These are phyloP conservation scores for Atlantisia rogersi DNA, from an alignment of 2,113 vertebrate species.

Conservation along the genomic window DNA sequence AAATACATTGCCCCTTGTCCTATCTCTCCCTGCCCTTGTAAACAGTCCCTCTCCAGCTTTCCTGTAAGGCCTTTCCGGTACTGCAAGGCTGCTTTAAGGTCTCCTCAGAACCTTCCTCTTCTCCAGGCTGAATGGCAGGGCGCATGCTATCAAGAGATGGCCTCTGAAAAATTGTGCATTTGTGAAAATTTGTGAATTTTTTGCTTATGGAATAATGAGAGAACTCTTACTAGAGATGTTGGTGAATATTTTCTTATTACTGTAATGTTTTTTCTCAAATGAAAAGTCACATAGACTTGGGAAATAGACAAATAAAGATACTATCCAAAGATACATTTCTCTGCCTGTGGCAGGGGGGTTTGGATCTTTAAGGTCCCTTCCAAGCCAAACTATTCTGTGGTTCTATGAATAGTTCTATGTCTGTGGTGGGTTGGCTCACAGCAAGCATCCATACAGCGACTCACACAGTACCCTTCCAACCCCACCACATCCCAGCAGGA, in stretches of 20 bases:
- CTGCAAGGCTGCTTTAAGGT: too few species aligned
- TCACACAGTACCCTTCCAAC: neutral
- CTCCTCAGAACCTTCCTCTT: too few species aligned
- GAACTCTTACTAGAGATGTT: neutral
- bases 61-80: too few species aligned
- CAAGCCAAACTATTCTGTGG: too few species aligned
- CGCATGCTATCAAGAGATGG: neutral
- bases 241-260: neutral
- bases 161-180: neutral
- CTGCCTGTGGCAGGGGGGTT: too few species aligned
- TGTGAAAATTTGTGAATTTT: neutral
- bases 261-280: neutral
- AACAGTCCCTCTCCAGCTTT: too few species aligned
- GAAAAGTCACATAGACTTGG: neutral
- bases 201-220: neutral
- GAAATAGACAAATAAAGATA: neutral
- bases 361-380: too few species aligned
- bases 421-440: neutral
- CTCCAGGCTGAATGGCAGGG: too few species aligned
- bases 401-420: too few species aligned
- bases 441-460: neutral
- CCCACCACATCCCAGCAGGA: neutral
- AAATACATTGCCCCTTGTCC: too few species aligned
- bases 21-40: too few species aligned
- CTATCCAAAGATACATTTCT: neutral